Evolutionary conservation across 2,797 vertebrate genomes (phyloP), one percentile per base, ranked within the genome.

Genomic region (Takifugu rubripes): DNA sequence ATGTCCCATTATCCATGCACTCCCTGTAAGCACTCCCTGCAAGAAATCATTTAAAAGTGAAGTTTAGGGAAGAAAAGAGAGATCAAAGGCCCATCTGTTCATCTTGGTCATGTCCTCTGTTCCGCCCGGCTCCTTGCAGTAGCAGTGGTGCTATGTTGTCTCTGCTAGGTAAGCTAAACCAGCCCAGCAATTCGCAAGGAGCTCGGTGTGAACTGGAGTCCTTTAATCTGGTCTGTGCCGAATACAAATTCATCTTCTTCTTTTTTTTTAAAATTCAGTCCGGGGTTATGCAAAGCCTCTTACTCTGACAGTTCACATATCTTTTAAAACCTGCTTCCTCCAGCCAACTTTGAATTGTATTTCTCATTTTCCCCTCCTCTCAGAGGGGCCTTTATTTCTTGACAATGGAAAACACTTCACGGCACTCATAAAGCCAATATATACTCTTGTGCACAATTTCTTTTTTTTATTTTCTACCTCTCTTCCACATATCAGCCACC

Each of bases 1-100:
- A 99, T 0, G 94, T 98, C n/a, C 96, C 96, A 26, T 98, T 98
- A 66, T 93, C 95, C 84, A 95, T 87, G 78, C 97, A 99, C 79
- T 96, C 95, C 70, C 97, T 92, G 86, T 94, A 96, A 48, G 93
- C 95, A 33, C 91, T 97, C 82, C 94, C 97, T 99, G 75, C 25
- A 84, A 86, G 81, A 71, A 14, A 68, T 70, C 29, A 75, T 24
- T 36, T 6, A 25, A 5, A 11, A 56, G 40, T 17, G 45, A 0
- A 0, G 25, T 14, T 61, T 29, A 68, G 24, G 42, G 49, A 59
- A 44, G 36, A 11, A 40, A 12, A 5, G 4, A 3, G 2, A 14
- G 11, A 14, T 2, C 12, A 5, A 40, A 40, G 36, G 36, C 36
- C 36, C 11, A 40, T 14, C 36, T 14, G 36, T 40, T 40, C 12